Base-by-base conservation (phyloP, 1,140 invertebrate genomes). In the Nasonia vitripennis region DNA sequence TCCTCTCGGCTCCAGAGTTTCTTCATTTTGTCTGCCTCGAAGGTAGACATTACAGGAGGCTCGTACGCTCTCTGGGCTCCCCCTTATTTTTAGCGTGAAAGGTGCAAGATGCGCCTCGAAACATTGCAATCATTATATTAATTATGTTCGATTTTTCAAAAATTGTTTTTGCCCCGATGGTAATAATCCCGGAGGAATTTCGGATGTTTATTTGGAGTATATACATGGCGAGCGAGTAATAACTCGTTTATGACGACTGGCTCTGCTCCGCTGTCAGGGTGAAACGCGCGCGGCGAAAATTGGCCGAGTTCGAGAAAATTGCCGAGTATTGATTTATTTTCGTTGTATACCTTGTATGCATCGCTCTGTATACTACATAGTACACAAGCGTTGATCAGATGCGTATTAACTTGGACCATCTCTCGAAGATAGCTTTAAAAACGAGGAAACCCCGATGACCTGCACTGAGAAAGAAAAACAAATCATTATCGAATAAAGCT, bases 81-180 rank as follows among this genome's bases (percentile, higher is more conserved):
- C 37, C 6, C 70, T 80, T 51, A 62, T 62, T 85, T 81, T 81
- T 68, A 55, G 27, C 2, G 77, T 79, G 55, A 79, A 78, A 79
- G 83, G 77, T 79, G 82, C 62, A 78, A 78, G 73, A 75, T 75
- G 45, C 77, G 20, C 62, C 55, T 74, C 27, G 70, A 23, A 74
- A 62, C 67, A 67, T 79, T 73, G 68, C 83, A 79, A 84, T 84
- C 68, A 84, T 79, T 84, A 79, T 79, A 79, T 73, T 79, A 79
- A 84, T 84, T 79, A 78, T 79, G 17, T 84, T 79, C 27, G 51
- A 78, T 78, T 70, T 78, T 79, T 84, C n/a, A 5, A 45, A 71
- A 51, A 45, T 68, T 67, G 14, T 79, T 79, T 74, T 73, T 78
- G 31, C 10, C 20, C 4, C 37, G 11, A 55, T 78, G 45, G n/a